Evolutionary conservation across 2,888 invertebrate species (phyloP), one percentile per base, ranked within the genome.

Genomic region (Drosophila mercatorum): DNA sequence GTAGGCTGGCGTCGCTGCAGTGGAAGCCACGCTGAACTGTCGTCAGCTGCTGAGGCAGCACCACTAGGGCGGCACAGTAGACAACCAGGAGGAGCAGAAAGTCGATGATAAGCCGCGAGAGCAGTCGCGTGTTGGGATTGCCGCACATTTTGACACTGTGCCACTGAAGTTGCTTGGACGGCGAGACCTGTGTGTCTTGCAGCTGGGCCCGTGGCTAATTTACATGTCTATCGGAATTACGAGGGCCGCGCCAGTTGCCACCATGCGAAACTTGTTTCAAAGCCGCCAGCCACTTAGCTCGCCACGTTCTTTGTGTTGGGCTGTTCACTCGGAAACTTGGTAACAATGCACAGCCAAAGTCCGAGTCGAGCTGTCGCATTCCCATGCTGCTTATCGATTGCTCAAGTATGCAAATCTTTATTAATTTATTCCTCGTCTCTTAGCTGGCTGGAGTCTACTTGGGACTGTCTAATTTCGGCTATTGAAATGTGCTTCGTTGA

Each of bases 1-100:
- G 95, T 43, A 99, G 95, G 53, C 97, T 96, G 91, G 97, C 96
- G 93, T 99, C 99, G 92, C 97, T 96, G 94, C 99, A 99, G 94
- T 97, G 98, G 94, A 98, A 98, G 43, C 99, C 99, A 65, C 98
- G 84, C 4, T 81, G 83, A 0, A 55, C 56, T 0, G 87, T 90
- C 36, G 28, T 10, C 72, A 91, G 63, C 22, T 76, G 67, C 67
- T 84, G 83, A 1, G 91, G 91, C 68, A 91, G 69, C 11, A 85
- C 82, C 34, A 91, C 78, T 56, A 90, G 57, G 3, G 91, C 91
- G 28, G 79, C 78, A 46, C 82, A 77, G 46, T 81, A 88, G 66
- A 91, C 72, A 41, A 65, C 78, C 56, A 87, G 56, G 44, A 91
- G 73, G 58, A 91, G 68, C 56, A 90, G 59, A 64, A 91, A 78